Evolutionary conservation across 2,113 vertebrate genomes (phyloP).

Genomic region (Erythrolamprus reginae): DNA sequence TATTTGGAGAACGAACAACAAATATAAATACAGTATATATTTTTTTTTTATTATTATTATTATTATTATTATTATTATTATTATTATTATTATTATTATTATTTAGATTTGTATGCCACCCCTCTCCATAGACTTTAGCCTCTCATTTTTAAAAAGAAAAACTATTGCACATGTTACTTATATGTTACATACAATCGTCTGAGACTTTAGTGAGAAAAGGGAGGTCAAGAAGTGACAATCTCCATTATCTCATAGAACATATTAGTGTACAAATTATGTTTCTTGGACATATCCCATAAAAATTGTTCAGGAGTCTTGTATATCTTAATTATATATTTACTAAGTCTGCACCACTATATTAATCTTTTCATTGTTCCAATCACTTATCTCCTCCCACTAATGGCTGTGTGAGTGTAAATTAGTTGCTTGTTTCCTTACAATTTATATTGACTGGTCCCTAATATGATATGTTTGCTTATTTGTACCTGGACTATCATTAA

Average conservation of each 20-base stretch:
- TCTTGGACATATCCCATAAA: not conserved
- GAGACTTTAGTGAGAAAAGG: not conserved
- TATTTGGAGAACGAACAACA: not conserved
- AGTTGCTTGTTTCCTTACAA: no score
- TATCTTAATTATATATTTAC: not conserved
- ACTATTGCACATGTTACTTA: not conserved
- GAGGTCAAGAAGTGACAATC: not conserved
- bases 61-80: no score
- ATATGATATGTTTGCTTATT: no score
- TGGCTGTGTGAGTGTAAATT: no score
- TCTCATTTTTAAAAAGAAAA: not conserved
- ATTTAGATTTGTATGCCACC: no score
- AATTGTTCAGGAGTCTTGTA: not conserved
- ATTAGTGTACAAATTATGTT: not conserved
- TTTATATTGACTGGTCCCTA: no score
- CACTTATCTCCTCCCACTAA: no score
- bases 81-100: no score
- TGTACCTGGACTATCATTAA: no score
- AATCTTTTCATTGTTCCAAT: no score
- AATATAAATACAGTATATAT: no score
- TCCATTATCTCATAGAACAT: not conserved
- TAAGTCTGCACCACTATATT: not conserved
- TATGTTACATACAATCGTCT: not conserved
- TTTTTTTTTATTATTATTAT: no score
- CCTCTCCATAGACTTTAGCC: not conserved